Conservation (phyloP, 2,113 vertebrate genomes). For the Emberiza fucata region DNA sequence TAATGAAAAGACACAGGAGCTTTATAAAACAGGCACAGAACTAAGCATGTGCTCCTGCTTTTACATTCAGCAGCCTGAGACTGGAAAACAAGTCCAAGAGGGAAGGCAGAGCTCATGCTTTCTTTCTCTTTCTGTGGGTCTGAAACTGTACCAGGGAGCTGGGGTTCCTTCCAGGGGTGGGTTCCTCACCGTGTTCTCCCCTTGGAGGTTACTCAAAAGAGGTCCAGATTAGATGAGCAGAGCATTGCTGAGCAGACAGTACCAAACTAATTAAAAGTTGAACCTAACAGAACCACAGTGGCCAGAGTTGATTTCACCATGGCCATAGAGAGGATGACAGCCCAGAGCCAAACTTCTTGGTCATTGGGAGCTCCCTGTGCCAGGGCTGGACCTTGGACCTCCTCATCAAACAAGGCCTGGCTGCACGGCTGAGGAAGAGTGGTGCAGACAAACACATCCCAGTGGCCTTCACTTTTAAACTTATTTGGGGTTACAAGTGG, state of each 20-base stretch:
- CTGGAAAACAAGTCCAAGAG: background rate
- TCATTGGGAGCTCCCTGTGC: background rate
- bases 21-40: background rate
- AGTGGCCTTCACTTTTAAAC: background rate
- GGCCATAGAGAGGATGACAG: background rate
- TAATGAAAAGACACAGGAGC: background rate
- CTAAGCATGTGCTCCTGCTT: background rate
- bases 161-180: background rate
- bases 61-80: background rate
- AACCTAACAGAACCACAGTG: background rate
- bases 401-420: background rate
- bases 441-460: background rate
- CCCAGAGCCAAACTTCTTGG: background rate
- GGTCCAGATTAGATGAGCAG: background rate
- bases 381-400: background rate
- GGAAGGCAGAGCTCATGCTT: background rate
- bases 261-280: background rate
- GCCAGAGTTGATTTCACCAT: background rate
- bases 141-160: background rate
- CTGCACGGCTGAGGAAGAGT: background rate
- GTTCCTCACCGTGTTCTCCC: accelerated
- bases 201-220: background rate
- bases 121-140: background rate
- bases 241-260: background rate
- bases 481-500: background rate